These are phyloP conservation scores for Calidris pygmaea DNA, from an alignment of 2,113 vertebrate genomes.

Conservation along the genomic window DNA sequence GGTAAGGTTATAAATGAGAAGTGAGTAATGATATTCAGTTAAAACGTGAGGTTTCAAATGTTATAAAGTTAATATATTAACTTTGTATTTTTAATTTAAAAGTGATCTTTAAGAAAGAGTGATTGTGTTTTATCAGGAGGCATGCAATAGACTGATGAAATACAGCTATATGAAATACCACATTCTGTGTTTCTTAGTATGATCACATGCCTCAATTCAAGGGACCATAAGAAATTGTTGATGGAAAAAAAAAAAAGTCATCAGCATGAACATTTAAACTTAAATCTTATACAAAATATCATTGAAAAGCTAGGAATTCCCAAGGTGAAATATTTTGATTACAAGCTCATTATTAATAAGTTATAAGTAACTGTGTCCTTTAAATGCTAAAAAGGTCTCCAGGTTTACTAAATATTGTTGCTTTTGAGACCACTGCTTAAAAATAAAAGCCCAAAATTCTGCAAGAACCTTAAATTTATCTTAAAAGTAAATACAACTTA, in stretches of 20 bases:
- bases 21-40: background rate
- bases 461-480: background rate
- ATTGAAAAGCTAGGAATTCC: background rate
- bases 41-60: background rate
- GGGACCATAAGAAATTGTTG: background rate
- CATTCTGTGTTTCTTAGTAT: background rate
- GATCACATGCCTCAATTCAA: background rate
- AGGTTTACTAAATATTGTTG: background rate
- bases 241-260: background rate
- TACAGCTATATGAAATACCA: background rate
- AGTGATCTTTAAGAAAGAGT: background rate
- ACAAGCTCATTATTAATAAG: background rate
- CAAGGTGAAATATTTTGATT: background rate
- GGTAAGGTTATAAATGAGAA: constrained; percentile 65
- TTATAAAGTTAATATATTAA: background rate
- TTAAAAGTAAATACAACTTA: background rate
- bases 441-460: background rate
- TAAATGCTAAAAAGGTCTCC: background rate
- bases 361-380: background rate
- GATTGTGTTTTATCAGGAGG: background rate
- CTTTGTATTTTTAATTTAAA: background rate
- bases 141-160: background rate
- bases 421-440: background rate
- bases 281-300: background rate
- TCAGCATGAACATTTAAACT: background rate